These are phyloP conservation scores for Capreolus pygargus DNA, from an alignment of 2,113 vertebrate genomes.

Conservation along the genomic window DNA sequence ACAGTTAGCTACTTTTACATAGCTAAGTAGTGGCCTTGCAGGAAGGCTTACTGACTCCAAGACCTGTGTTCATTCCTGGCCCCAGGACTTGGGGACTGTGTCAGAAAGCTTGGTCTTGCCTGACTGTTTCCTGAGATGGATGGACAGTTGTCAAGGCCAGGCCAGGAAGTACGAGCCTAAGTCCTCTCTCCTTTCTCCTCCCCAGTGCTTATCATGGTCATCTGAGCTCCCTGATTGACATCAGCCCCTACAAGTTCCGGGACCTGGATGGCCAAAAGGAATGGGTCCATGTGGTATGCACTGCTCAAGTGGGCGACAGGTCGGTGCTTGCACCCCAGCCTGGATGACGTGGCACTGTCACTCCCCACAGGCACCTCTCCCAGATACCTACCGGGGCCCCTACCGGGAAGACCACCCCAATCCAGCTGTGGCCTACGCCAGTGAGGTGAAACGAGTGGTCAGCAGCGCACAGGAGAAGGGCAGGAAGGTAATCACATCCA, in stretches of 20 bases:
- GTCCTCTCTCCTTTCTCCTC: background rate
- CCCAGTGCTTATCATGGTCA: conserved; percentile 94
- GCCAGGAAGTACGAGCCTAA: background rate
- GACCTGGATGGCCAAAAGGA: conserved; percentile 94
- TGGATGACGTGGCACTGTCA: background rate
- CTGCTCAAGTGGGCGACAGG: background rate
- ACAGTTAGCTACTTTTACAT: background rate
- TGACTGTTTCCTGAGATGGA: background rate
- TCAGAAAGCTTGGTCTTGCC: background rate
- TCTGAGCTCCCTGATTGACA: conserved; percentile 94
- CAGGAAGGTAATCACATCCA: conserved; percentile 84
- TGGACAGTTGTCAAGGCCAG: background rate
- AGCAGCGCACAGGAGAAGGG: conserved; percentile 83
- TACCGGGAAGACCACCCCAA: conserved; percentile 88
- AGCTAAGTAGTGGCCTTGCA: background rate
- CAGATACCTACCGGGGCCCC: conserved; percentile 91
- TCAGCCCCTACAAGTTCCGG: conserved; percentile 98
- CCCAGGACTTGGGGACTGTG: background rate
- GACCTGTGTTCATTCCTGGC: background rate
- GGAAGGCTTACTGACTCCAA: background rate
- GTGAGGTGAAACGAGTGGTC: conserved; percentile 86
- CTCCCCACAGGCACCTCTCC: conserved; percentile 88
- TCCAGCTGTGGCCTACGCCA: conserved; percentile 88
- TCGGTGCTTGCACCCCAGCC: background rate
- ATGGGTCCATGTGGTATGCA: conserved; percentile 98